Evolutionary conservation across 1,140 invertebrate genomes (phyloP), one percentile per base, ranked within the genome.

Genomic region (Heterodera carotae): DNA sequence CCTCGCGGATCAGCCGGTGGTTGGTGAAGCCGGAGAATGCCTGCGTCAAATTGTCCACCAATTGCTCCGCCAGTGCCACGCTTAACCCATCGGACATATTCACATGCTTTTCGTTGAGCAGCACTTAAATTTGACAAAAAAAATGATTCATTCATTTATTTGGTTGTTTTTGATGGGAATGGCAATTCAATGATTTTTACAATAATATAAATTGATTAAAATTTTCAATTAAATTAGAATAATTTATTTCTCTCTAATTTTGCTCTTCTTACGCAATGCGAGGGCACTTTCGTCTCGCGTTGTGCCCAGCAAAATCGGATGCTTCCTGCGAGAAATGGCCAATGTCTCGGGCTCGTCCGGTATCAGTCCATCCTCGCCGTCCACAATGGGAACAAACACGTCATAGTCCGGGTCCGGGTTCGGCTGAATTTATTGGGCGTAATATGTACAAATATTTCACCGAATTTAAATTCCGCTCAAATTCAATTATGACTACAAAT

Each of bases 331-430:
- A 67, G 84, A 82, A 12, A 81, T 75, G 7, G 81, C 79, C 29
- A 87, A 69, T 4, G 80, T 75, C 76, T 87, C 85, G 18, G 86
- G 86, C 15, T 74, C 68, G 34, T 88, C 84, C 18, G 85, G 85
- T 59, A 87, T 85, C 12, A 87, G 69, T 1, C 86, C 86, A 22
- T 82, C 84, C n/a, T 69, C 62, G 4, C 86, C 86, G 66, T 87
- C 85, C 25, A 87, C 82, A 33, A 88, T 82, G 18, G 85, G 85
- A 2, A 86, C 85, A 72, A 88, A 87, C 62, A 83, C 81, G 56
- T 85, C 77, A 70, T 87, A 87, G 64, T 88, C 85, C 59, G 81
- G 73, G 48, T 62, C 76, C 29, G 36, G 18, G 60, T 31, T 68
- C 0, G 53, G 18, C 77, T 68, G 33, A 25, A 67, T n/a, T 59